Evolutionary conservation across 2,888 invertebrate species (phyloP), one percentile per base, ranked within the genome.

Genomic region (Eudasyphora cyanicolor): DNA sequence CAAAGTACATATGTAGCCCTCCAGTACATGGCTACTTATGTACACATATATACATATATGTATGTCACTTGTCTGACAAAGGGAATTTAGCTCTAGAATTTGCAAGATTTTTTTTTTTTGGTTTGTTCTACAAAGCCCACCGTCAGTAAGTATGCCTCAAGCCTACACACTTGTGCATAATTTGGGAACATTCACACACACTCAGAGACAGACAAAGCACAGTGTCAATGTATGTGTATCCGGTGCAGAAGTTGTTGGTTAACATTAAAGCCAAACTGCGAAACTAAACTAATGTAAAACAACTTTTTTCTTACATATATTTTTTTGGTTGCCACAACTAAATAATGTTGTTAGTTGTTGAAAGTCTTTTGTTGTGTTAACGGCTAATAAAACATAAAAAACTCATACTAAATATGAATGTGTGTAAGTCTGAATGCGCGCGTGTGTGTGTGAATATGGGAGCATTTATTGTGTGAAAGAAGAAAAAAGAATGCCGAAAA

Each of bases 351-450:
- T 67, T 35, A 67, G 38, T 73, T 71, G n/a, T n/a, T 62, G 21
- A 32, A 70, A 73, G 45, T 73, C 76, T 76, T 82, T 67, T 35
- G 67, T 35, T 67, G 60, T 76, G 29, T 76, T 78, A 82, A 80
- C 54, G 78, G 75, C 75, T 73, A 73, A 78, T 78, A 78, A 81
- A 80, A 71, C 29, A 62, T 70, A 62, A 57, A 64, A 79, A 69
- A 42, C 69, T 67, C 54, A 24, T 69, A 64, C 64, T 32, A 24
- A 49, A 27, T 42, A 49, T 49, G 49, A 17, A 12, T 17, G n/a
- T 49, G 19, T 8, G 19, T 17, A 49, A n/a, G 19, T 32, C 4
- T 32, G 32, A 32, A 32, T 32, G 32, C 8, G 8, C 32, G 8
- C 8, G 8, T 21, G 14, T 24, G 54, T 54, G 54, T 54, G 24